Evolutionary conservation across 2,888 invertebrate genomes (phyloP).

Genomic region (Ormyrus labotus): DNA sequence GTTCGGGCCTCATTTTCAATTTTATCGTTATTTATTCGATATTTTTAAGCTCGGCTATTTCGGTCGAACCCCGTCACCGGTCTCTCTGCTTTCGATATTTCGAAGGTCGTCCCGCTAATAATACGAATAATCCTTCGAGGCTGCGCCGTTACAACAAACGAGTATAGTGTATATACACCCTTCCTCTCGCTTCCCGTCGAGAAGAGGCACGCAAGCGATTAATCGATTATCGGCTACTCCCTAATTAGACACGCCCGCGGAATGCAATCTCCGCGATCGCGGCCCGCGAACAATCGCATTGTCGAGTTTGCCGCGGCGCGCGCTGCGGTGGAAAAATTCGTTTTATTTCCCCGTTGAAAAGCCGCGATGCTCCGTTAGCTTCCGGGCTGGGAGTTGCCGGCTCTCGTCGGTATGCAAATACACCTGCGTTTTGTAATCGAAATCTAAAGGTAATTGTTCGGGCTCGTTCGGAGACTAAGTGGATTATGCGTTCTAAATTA

Average conservation of each 20-base stretch:
- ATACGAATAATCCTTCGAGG: too few relatives aligned
- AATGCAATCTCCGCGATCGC: conserved; percentile 16
- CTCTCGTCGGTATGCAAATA: conserved; percentile 7
- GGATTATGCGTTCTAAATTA: not conserved
- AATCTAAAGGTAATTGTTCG: too few relatives aligned
- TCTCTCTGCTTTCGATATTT: conserved; percentile 1
- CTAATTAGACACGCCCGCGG: conserved; percentile 49
- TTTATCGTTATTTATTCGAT: too few relatives aligned
- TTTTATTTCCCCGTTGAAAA: conserved; percentile 30
- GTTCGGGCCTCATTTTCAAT: too few relatives aligned
- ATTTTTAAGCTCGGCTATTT: too few relatives aligned
- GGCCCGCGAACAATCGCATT: conserved; percentile 31
- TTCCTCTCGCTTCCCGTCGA: too few relatives aligned
- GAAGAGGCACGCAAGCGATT: not conserved
- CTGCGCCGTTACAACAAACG: too few relatives aligned
- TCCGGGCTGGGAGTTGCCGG: conserved; percentile 13
- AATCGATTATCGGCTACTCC: conserved; percentile 43
- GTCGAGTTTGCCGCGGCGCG: not conserved
- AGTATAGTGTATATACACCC: not conserved
- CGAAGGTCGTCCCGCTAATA: not conserved
- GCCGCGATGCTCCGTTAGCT: not conserved
- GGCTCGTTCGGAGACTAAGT: too few relatives aligned
- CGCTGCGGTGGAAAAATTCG: not conserved
- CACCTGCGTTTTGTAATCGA: not conserved
- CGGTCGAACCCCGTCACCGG: too few relatives aligned